Conservation (phyloP, 2,888 invertebrate species). For the Cheilosia urbana region DNA sequence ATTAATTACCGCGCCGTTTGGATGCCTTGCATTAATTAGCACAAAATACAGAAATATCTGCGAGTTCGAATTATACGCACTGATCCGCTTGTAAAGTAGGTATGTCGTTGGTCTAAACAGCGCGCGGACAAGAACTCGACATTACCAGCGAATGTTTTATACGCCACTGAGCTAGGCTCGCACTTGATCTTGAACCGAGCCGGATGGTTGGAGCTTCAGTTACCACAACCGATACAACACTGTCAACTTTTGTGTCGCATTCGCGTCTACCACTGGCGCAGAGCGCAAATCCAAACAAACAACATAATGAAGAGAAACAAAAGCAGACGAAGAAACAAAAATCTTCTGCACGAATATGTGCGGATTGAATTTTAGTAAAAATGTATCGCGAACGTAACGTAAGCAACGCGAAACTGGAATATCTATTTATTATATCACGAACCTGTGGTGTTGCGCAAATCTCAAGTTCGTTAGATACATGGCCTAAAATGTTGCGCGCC, state of each 20-base stretch:
- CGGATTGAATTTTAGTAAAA: slow-evolving; percentile 53
- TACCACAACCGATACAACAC: slow-evolving; percentile 59
- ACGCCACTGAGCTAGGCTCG: slow-evolving; percentile 68
- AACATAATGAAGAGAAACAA: slow-evolving; percentile 32
- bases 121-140: slow-evolving; percentile 58
- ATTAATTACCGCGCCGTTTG: slow-evolving; percentile 33
- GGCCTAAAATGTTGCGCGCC: slow-evolving; percentile 49
- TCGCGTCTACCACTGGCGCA: slow-evolving; percentile 6
- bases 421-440: slow-evolving; percentile 26
- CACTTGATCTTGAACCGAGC: slow-evolving; percentile 71
- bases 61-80: neutral
- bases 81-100: neutral
- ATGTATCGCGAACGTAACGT: slow-evolving; percentile 65
- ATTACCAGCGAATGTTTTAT: slow-evolving; percentile 68
- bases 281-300: slow-evolving; percentile 23
- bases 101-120: slow-evolving; percentile 11
- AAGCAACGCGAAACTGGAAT: slow-evolving; percentile 53
- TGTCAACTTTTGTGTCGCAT: slow-evolving; percentile 63
- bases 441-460: slow-evolving; percentile 22
- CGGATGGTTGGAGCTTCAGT: slow-evolving; percentile 52
- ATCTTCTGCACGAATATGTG: slow-evolving; percentile 18
- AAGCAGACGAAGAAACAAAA: neutral
- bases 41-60: slow-evolving; percentile 1
- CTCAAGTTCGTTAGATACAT: slow-evolving; percentile 42
- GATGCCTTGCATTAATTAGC: slow-evolving; percentile 39